phyloP scores from a whole-genome alignment of 1,140 invertebrate genomes.

The Ceratina australensis region DNA sequence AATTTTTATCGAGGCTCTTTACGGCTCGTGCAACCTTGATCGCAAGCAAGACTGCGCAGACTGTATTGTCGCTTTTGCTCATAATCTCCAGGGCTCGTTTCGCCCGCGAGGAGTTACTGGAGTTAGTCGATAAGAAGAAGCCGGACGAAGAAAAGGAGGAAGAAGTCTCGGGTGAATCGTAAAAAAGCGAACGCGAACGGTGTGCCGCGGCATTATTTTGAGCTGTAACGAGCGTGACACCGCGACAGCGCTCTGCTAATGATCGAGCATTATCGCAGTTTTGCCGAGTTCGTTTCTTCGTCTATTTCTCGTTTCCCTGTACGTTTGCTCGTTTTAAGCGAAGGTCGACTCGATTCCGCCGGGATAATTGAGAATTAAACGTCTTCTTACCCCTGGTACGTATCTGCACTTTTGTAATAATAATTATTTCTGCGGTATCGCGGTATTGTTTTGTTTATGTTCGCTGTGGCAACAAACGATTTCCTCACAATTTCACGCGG shows the following conservation, averaged over 20 bases:
- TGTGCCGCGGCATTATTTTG: slow-evolving; percentile 33
- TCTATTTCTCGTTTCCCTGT: not conserved
- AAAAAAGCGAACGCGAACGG: slow-evolving; percentile 60
- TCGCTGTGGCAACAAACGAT: too few species aligned
- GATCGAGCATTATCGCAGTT: slow-evolving; percentile 54
- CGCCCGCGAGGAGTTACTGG: too few species aligned
- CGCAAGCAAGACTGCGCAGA: too few species aligned
- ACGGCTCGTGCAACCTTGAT: too few species aligned
- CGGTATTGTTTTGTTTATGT: too few species aligned
- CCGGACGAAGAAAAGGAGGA: not conserved
- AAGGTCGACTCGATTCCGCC: not conserved
- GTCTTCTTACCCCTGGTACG: not conserved
- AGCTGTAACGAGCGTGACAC: slow-evolving; percentile 42
- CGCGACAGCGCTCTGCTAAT: slow-evolving; percentile 37
- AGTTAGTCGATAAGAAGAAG: slow-evolving; percentile 22
- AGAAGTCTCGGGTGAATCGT: slow-evolving; percentile 59
- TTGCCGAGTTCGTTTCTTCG: slow-evolving; percentile 17
- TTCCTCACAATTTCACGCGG: too few species aligned
- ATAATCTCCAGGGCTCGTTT: too few species aligned
- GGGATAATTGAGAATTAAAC: not conserved
- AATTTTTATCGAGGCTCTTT: too few species aligned
- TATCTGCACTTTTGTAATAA: not conserved
- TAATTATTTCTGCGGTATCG: too few species aligned
- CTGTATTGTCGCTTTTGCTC: too few species aligned
- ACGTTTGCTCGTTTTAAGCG: not conserved